Evolutionary conservation across 2,797 vertebrate species (phyloP), one percentile per base, ranked within the genome.

Genomic region (Florisuga fusca): DNA sequence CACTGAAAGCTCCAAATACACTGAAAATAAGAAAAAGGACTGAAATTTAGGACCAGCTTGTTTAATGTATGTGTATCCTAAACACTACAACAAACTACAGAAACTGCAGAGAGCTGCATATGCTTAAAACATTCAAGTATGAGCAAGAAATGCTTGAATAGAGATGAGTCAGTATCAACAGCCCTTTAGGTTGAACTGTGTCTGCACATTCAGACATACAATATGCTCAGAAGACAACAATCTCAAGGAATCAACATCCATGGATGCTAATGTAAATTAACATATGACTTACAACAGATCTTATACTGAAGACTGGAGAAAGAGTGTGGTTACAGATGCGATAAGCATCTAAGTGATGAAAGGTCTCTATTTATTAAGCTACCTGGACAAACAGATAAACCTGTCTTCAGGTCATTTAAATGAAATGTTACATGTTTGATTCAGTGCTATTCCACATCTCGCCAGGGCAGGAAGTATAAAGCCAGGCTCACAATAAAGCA

Each of bases 321-420:
- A 66, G 20, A 81, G 50, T 50, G 59, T 90, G 82, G 46, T 78
- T 93, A 86, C 73, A 94, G 66, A 76, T 86, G 55, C n/a, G 94
- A 96, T 96, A 96, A 94, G 18, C 43, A 96, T 95, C 91, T 91
- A 79, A 43, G 51, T 41, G 34, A 91, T 38, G 59, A 91, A 96
- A 95, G 73, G 62, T 91, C 46, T 91, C 58, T 76, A 68, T 80
- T 80, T 93, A 91, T 91, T 87, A 90, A 73, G 48, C 33, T 59
- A 90, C 38, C 74, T 86, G 77, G 48, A 91, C 67, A 90, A 93
- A 90, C 19, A 78, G 83, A 82, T 84, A 90, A 91, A 90, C n/a
- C 48, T 4, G 3, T 76, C 80, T 91, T 78, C 27, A 62, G 25
- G 45, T 90, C 43, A 53, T 78, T 93, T 73, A 73, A 84, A 36